Conservation (phyloP, 2,113 vertebrate species). For the Paraplagusia blochii region DNA sequence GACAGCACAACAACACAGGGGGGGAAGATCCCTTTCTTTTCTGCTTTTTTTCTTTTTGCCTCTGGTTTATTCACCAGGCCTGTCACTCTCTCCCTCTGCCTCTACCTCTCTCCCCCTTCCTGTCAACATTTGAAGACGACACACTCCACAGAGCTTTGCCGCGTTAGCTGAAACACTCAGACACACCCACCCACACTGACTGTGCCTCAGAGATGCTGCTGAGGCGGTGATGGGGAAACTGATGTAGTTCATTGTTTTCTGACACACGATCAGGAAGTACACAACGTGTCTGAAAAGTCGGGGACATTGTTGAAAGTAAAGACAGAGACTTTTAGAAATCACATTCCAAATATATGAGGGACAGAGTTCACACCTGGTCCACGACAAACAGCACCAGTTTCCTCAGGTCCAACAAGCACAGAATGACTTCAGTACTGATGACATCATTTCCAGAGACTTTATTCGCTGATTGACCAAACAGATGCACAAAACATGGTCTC, state of each 20-base stretch:
- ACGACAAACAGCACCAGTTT: constrained; percentile 17
- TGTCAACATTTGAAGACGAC: constrained; percentile 87
- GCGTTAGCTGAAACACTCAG: constrained; percentile 64
- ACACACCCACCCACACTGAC: constrained; percentile 43
- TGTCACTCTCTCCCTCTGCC: constrained; percentile 7
- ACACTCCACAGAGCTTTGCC: constrained; percentile 79
- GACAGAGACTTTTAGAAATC: no score
- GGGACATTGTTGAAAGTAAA: no score
- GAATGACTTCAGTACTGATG: constrained; percentile 15
- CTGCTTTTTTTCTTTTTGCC: constrained; percentile 3
- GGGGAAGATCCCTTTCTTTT: constrained; percentile 48
- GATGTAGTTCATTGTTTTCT: constrained; percentile 46
- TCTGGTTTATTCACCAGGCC: not conserved
- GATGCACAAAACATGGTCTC: constrained; percentile 10
- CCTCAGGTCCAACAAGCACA: constrained; percentile 22
- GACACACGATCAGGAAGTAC: constrained; percentile 29
- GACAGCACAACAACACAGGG: constrained; percentile 54
- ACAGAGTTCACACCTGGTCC: constrained; percentile 36
- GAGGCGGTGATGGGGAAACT: not conserved
- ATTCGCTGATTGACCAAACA: not conserved
- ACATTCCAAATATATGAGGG: no score
- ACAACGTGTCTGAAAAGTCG: not conserved
- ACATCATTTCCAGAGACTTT: constrained; percentile 15
- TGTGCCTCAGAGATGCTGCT: not conserved
- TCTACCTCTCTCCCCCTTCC: constrained; percentile 41